These are phyloP conservation scores for Caenorhabditis brenneri DNA, from an alignment of 1,140 invertebrate species.

Conservation along the genomic window DNA sequence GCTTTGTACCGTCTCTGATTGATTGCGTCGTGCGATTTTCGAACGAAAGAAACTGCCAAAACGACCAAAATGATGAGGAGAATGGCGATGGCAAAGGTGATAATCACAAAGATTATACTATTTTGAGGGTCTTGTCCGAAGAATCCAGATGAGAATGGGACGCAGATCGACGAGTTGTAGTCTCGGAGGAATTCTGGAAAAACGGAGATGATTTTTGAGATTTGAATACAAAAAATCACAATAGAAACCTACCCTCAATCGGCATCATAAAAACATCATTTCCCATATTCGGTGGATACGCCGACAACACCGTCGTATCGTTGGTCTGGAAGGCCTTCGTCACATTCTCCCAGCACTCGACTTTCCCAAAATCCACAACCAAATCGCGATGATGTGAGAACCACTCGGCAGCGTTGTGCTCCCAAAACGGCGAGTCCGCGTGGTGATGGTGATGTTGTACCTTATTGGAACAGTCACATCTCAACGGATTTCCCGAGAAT, in stretches of 20 bases:
- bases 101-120: slow-evolving; percentile 48
- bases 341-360: slow-evolving; percentile 68
- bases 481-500: slow-evolving; percentile 61
- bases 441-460: background rate
- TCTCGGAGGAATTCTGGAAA: slow-evolving; percentile 43
- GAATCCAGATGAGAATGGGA: slow-evolving; percentile 49
- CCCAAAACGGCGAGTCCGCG: slow-evolving; percentile 25
- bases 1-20: slow-evolving; percentile 62
- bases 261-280: slow-evolving; percentile 64
- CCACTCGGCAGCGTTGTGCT: slow-evolving; percentile 53
- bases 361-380: slow-evolving; percentile 54
- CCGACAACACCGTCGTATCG: slow-evolving; percentile 64
- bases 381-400: slow-evolving; percentile 50
- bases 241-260: slow-evolving; percentile 56
- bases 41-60: slow-evolving; percentile 43
- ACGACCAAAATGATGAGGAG: slow-evolving; percentile 44
- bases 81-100: slow-evolving; percentile 40
- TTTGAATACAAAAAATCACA: background rate
- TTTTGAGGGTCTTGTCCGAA: slow-evolving; percentile 52
- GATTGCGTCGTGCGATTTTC: slow-evolving; percentile 53
- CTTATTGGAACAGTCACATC: slow-evolving; percentile 61
- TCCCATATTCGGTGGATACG: slow-evolving; percentile 61
- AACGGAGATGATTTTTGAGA: background rate
- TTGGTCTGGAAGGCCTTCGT: slow-evolving; percentile 62
- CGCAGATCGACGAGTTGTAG: slow-evolving; percentile 53